Base-by-base conservation (phyloP, 2,113 vertebrate genomes). In the Meleagris gallopavo region DNA sequence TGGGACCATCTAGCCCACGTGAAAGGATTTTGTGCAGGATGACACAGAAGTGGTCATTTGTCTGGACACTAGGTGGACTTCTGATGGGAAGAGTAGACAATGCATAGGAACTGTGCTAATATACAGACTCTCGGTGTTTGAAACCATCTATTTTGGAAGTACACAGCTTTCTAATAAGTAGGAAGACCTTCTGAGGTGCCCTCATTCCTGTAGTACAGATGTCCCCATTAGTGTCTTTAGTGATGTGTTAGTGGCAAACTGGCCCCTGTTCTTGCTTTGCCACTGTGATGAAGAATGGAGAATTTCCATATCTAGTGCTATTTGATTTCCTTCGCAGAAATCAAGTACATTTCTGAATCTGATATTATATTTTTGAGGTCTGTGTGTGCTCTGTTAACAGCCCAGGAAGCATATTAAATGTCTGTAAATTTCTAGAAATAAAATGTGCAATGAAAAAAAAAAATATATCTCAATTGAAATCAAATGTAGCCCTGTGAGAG, bases 401-500 rank as follows among this genome's bases (percentile, higher is more conserved):
- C 25, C 14, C 86, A 83, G 45, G 86, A 67, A 69, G 29, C 46
- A 46, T 57, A 71, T 86, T 71, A 90, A 55, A 65, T n/a, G 54
- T 57, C 81, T 61, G 50, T 81, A 86, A 32, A 88, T 81, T 67
- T 95, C 90, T 77, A 45, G 57, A 60, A 64, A 46, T 86, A 92
- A 75, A 78, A 87, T 72, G 36, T 69, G 72, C 66, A 67, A 41
- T 89, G 71, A 86, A 78, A 88, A 81, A 21, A 80, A 70, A 67
- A 90, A 86, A 81, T n/a, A n/a, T n/a, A n/a, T 82, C 54, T n/a
- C 81, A 27, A 3, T 13, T 82, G 84, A 92, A 93, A 95, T 90
- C 5, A 81, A 83, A 90, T 76, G 58, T 61, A 60, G 60, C 48
- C 69, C 76, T 70, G 36, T 54, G 71, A 72, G 91, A 90, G 62